These are phyloP conservation scores for Pao palembangensis DNA, from an alignment of 2,113 vertebrate species.

Conservation along the genomic window DNA sequence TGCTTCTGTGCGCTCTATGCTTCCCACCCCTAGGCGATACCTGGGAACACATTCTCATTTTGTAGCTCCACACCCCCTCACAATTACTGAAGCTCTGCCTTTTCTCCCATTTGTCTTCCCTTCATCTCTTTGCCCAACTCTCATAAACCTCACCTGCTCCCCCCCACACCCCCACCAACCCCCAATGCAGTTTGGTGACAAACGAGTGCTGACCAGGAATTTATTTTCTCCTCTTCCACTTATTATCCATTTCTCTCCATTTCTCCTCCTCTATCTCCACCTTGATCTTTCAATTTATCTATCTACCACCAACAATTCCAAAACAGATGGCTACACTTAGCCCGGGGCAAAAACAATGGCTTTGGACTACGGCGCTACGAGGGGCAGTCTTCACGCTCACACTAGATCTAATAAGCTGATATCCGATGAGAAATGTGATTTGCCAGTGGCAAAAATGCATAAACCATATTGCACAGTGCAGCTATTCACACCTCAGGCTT, in stretches of 20 bases:
- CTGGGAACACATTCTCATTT: slow-evolving; percentile 51
- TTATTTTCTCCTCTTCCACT: slow-evolving; percentile 26
- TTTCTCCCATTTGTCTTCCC: slow-evolving; percentile 33
- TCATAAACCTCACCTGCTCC: slow-evolving; percentile 8
- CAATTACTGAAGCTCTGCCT: slow-evolving; percentile 32
- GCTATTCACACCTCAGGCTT: slow-evolving; percentile 65
- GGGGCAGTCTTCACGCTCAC: slow-evolving; percentile 55
- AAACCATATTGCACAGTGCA: slow-evolving; percentile 54
- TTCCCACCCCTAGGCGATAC: slow-evolving; percentile 44
- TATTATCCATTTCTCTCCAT: slow-evolving; percentile 11
- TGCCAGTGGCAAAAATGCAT: slow-evolving; percentile 62
- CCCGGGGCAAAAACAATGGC: slow-evolving; percentile 69
- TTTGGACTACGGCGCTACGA: slow-evolving; percentile 57
- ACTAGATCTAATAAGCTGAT: slow-evolving; percentile 68
- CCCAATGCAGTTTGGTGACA: neutral
- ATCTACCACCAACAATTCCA: slow-evolving; percentile 59
- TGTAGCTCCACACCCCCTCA: slow-evolving; percentile 38
- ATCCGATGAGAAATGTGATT: slow-evolving; percentile 54
- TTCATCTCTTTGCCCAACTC: slow-evolving; percentile 34
- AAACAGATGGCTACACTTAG: slow-evolving; percentile 73
- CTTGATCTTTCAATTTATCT: slow-evolving; percentile 64
- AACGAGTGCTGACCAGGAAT: slow-evolving; percentile 36
- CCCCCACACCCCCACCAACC: neutral
- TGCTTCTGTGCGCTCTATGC: slow-evolving; percentile 28
- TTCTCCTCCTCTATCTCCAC: slow-evolving; percentile 51